These are phyloP conservation scores for Odobenus rosmarus DNA, from an alignment of 2,113 vertebrate genomes.

Conservation along the genomic window DNA sequence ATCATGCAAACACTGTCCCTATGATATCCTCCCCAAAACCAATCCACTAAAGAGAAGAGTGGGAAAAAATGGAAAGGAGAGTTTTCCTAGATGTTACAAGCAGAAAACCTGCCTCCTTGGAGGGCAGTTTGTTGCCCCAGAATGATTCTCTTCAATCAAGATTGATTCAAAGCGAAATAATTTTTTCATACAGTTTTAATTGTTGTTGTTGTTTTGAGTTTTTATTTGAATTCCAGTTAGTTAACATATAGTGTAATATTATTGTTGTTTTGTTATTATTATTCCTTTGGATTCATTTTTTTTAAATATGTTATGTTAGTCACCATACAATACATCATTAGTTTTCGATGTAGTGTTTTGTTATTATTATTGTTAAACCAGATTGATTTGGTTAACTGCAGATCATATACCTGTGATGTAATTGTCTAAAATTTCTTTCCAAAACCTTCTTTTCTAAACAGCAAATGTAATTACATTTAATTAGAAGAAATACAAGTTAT, in stretches of 20 bases:
- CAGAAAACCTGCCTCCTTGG: background rate
- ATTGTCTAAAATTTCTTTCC: background rate
- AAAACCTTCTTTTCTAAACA: background rate
- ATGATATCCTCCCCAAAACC: background rate
- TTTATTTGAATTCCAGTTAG: background rate
- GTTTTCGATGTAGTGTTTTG: background rate
- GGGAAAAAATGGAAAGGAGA: background rate
- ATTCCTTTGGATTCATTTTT: too few species aligned
- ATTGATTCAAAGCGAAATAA: constrained; percentile 41
- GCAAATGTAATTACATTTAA: background rate
- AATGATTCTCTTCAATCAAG: constrained; percentile 7
- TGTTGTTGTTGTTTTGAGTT: background rate
- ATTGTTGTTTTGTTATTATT: background rate
- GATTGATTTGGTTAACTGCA: constrained; percentile 19
- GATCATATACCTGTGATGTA: background rate
- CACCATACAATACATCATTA: too few species aligned
- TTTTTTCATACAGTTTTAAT: background rate
- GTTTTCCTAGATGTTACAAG: background rate
- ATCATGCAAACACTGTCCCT: background rate
- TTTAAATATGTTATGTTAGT: too few species aligned
- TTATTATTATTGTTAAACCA: constrained; percentile 11
- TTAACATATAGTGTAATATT: background rate
- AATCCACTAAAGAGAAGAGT: constrained; percentile 11
- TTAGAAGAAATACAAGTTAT: background rate
- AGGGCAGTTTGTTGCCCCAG: background rate